Evolutionary conservation across 2,888 invertebrate species (phyloP), one percentile per base, ranked within the genome.

Genomic region (Nemotelus pantherinus): DNA sequence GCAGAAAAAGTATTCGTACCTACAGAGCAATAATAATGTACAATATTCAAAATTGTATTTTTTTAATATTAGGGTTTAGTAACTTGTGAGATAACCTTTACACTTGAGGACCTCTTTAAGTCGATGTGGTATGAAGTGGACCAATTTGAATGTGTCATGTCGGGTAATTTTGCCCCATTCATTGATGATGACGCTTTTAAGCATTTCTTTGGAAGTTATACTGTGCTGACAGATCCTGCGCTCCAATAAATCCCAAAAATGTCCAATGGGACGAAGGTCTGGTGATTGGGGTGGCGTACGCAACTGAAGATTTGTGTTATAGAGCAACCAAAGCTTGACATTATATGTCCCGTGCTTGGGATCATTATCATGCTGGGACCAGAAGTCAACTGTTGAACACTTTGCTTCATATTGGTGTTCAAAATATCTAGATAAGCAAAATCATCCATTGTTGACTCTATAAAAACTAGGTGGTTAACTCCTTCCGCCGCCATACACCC

Each of bases 341-440:
- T 47, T 65, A n/a, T 50, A 47, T n/a, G 75, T 6, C 2, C 70
- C 76, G 45, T 80, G 78, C 55, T 78, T 78, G 10, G 10, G 75
- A 47, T 80, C 78, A 65, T 80, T 80, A 50, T 80, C 71, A 50
- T 80, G 78, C 41, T 78, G 71, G 50, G 68, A 79, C 10, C 53
- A 50, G n/a, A 41, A 77, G 44, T 10, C 25, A 77, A 58, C 45
- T 65, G 7, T 47, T 65, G 44, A 68, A 50, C 68, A 44, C 50
- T 68, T 68, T 48, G 47, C 68, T 68, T 68, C n/a, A 68, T n/a
- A 68, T 68, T 68, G 25, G n/a, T 43, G 9, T 63, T 63, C 41
- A 39, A 50, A 68, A 68, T 68, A 68, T 68, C n/a, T 50, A 50
- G 50, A 50, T 68, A 50, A 47, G 39, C 48, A 50, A 50, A 68